Base-by-base conservation (phyloP, 2,888 invertebrate genomes). In the Tribolium freemani region DNA sequence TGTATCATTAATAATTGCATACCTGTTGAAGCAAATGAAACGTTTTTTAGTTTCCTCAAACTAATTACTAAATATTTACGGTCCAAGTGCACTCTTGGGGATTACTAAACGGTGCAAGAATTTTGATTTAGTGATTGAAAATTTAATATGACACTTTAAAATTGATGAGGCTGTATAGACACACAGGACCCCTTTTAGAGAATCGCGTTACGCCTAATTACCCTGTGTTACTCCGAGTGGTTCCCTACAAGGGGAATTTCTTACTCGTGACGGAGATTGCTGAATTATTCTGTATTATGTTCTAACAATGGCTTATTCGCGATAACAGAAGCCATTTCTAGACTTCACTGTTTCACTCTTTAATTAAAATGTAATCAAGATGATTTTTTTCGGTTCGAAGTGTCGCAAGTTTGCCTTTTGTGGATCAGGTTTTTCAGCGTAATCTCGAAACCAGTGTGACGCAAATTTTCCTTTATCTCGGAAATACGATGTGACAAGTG, bases 201-300 rank as follows among this genome's bases (percentile, higher is more conserved):
- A 64, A 63, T 64, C 66, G 60, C 69, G 69, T 73, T 73, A 69
- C 66, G 66, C 60, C 66, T 66, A 51, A 72, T 54, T 67, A 67
- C 61, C 60, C 30, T 45, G 31, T 60, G 71, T 71, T 71, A 71
- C 71, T 50, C 69, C 73, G 66, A 73, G 48, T 73, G 73, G 69
- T 70, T 73, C 70, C 70, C 58, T 69, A 70, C 67, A 73, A 67
- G 79, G 78, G 78, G 76, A 79, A 76, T 78, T 79, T 80, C 80
- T 80, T 78, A 77, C 56, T 69, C 70, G 56, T 73, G 73, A 72
- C 72, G 68, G 69, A 72, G 74, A 73, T 76, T 75, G 71, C 67
- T 73, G 69, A 76, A 76, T 75, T 73, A 75, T 75, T 73, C 72
- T 45, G 68, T 75, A 68, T 76, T 76, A 75, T 73, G 66, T 73